phyloP scores from a whole-genome alignment of 2,113 vertebrate species.

The Sceloporus undulatus region DNA sequence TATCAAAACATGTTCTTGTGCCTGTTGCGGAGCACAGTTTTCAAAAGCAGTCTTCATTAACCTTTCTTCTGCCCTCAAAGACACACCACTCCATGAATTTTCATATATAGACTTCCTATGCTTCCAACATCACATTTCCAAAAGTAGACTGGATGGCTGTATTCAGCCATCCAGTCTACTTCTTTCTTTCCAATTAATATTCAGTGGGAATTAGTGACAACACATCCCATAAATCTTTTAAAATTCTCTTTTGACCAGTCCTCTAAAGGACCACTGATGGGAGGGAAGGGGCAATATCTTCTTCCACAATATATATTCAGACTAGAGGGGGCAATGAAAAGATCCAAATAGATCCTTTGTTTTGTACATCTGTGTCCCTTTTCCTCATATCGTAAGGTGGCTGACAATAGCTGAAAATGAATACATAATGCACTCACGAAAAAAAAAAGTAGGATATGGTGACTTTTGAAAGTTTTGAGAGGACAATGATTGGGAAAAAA shows the following conservation, averaged over 20 bases:
- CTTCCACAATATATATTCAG: neutral
- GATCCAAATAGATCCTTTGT: neutral
- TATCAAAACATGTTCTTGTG: conserved; percentile 46
- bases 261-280: neutral
- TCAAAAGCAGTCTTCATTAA: conserved; percentile 41
- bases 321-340: neutral
- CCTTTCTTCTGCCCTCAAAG: conserved; percentile 2
- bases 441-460: neutral
- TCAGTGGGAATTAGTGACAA: neutral
- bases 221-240: neutral
- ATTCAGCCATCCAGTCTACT: neutral
- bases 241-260: neutral
- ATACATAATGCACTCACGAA: neutral
- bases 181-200: neutral
- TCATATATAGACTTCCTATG: neutral
- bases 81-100: neutral
- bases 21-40: conserved; percentile 30
- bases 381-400: neutral
- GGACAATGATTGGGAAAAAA: neutral
- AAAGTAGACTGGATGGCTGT: no score
- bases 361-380: neutral
- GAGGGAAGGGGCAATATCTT: neutral
- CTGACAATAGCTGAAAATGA: neutral
- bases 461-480: neutral
- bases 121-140: neutral